These are phyloP conservation scores for Apocrypta bakeri DNA, from an alignment of 1,140 invertebrate species.

Conservation along the genomic window DNA sequence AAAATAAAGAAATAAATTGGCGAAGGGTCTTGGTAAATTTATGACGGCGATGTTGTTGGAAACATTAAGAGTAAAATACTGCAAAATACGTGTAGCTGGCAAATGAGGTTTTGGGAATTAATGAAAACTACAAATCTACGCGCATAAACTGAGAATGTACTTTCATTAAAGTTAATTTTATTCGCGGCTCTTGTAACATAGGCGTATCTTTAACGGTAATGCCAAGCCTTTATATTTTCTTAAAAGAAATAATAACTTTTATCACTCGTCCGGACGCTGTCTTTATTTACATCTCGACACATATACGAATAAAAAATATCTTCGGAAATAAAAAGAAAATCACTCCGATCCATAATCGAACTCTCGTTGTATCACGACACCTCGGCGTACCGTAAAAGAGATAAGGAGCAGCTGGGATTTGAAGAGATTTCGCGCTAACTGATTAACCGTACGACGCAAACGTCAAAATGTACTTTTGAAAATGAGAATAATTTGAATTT, in stretches of 20 bases:
- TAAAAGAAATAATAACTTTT: not conserved
- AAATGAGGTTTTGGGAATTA: not conserved
- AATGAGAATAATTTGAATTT: constrained; percentile 21
- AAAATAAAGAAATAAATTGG: not conserved
- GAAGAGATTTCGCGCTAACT: constrained; percentile 18
- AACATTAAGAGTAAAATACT: not conserved
- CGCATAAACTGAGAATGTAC: not conserved
- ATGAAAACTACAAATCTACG: not conserved
- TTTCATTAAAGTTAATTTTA: not conserved
- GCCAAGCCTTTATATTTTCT: not conserved
- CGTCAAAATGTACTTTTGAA: not conserved
- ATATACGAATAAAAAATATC: not conserved
- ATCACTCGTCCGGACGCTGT: not conserved
- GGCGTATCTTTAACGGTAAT: not conserved
- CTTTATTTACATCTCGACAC: not conserved
- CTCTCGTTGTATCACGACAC: not conserved
- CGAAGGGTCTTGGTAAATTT: not conserved
- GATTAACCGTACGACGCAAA: not conserved
- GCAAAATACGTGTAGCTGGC: not conserved
- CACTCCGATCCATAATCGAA: not conserved
- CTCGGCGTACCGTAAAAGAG: not conserved
- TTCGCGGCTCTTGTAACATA: not conserved
- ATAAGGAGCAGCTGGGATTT: not conserved
- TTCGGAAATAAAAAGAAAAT: not conserved
- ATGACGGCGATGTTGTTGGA: not conserved